A percentile compares a stretch with the other conserved stretches of the same genome.
These are phyloP conservation scores for Xestia rhomboidea DNA, from an alignment of 2,888 invertebrate species.

Conservation along the genomic window DNA sequence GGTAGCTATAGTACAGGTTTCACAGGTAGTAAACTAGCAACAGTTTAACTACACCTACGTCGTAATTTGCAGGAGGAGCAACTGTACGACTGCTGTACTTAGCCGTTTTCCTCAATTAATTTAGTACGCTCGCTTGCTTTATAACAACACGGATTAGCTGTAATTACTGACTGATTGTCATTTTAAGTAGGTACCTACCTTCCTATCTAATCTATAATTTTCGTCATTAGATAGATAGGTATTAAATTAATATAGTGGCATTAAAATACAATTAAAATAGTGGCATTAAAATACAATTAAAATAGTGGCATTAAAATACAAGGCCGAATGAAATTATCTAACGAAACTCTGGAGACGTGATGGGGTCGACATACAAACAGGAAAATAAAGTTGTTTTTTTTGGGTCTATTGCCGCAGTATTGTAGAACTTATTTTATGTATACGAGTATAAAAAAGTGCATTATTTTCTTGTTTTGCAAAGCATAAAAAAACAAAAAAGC, in stretches of 20 bases:
- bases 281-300: neutral
- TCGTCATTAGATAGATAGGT: neutral
- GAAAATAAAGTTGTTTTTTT: neutral
- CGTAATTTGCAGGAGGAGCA: neutral
- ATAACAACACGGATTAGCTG: neutral
- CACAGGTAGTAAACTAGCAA: neutral
- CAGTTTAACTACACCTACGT: neutral
- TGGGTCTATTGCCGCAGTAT: neutral
- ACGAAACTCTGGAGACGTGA: neutral
- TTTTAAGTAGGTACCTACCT: neutral
- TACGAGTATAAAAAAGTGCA: neutral
- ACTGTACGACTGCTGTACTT: neutral
- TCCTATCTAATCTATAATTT: neutral
- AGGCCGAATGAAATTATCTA: neutral
- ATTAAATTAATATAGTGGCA: neutral
- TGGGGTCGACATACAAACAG: neutral
- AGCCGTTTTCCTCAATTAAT: constrained; percentile 11
- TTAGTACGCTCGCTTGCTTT: neutral
- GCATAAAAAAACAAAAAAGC: neutral
- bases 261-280: too few species aligned
- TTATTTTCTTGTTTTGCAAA: neutral
- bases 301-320: neutral
- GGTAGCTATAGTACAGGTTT: neutral
- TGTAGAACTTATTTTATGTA: too few species aligned
- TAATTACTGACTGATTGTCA: neutral